Evolutionary conservation across 1,140 invertebrate species (phyloP).

Genomic region (Wasmannia auropunctata): DNA sequence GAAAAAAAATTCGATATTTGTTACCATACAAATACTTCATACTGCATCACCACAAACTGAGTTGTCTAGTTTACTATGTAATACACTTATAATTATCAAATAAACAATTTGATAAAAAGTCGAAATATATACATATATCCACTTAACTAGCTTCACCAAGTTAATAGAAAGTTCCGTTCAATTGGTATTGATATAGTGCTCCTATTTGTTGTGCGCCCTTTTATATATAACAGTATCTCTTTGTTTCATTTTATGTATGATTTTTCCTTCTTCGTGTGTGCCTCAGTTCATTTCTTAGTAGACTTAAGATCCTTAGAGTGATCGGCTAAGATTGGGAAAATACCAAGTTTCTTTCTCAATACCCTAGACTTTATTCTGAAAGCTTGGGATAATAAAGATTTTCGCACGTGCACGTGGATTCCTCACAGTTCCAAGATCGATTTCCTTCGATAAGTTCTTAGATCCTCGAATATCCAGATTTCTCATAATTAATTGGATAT

Average conservation of each 20-base stretch:
- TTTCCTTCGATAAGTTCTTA: neutral
- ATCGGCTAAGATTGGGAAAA: neutral
- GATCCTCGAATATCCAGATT: neutral
- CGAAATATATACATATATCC: neutral
- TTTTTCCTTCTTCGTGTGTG: neutral
- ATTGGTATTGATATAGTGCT: neutral
- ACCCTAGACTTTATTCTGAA: neutral
- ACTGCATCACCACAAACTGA: neutral
- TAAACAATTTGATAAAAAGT: slow-evolving; percentile 2
- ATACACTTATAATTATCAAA: neutral
- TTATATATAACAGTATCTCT: neutral
- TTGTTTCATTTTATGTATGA: neutral
- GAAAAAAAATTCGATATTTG: neutral
- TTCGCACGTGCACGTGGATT: neutral
- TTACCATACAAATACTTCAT: neutral
- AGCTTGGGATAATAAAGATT: neutral
- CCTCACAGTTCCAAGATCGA: neutral
- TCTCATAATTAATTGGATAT: neutral
- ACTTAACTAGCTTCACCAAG: neutral
- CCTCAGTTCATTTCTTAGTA: neutral
- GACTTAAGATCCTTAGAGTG: neutral
- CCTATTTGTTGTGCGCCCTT: neutral
- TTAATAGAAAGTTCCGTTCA: neutral
- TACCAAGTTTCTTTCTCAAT: neutral
- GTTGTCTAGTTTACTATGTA: neutral